These are phyloP conservation scores for Galeruca laticollis DNA, from an alignment of 2,888 invertebrate species.

Conservation along the genomic window DNA sequence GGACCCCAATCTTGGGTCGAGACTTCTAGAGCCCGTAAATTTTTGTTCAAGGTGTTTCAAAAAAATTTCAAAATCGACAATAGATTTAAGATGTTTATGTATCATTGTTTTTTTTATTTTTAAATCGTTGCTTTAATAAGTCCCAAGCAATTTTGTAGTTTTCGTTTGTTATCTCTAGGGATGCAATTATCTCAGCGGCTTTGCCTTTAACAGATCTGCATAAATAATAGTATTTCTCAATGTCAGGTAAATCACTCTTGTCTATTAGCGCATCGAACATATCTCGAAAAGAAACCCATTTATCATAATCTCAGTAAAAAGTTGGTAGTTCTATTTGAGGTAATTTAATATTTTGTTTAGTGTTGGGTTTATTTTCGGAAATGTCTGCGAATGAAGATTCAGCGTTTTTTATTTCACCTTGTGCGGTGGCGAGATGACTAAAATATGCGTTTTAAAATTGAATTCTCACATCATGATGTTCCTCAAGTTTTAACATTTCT, in stretches of 20 bases:
- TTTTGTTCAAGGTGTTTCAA: too few species aligned
- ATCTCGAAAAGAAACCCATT: too few species aligned
- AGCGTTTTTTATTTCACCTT: slow-evolving; percentile 1
- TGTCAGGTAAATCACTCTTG: too few species aligned
- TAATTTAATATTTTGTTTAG: too few species aligned
- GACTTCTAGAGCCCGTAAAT: too few species aligned
- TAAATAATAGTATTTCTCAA: not conserved
- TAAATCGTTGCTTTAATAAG: too few species aligned
- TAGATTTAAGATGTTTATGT: not conserved
- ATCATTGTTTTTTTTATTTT: not conserved
- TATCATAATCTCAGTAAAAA: too few species aligned
- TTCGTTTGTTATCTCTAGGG: not conserved
- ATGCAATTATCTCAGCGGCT: not conserved
- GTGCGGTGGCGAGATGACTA: not conserved
- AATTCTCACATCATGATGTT: not conserved
- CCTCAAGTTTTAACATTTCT: not conserved
- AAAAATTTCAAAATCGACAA: slow-evolving; percentile 1
- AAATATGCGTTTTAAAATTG: not conserved
- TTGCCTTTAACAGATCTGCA: not conserved
- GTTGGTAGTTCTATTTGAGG: too few species aligned
- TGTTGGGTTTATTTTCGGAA: too few species aligned
- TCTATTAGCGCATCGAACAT: too few species aligned
- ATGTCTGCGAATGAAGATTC: too few species aligned
- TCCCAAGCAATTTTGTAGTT: slow-evolving; percentile 1
- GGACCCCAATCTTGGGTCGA: too few species aligned